Percentiles rank a stretch among this genome's conserved stretches.
phyloP scores from a whole-genome alignment of 2,888 invertebrate species.

The Drosophila leonis region DNA sequence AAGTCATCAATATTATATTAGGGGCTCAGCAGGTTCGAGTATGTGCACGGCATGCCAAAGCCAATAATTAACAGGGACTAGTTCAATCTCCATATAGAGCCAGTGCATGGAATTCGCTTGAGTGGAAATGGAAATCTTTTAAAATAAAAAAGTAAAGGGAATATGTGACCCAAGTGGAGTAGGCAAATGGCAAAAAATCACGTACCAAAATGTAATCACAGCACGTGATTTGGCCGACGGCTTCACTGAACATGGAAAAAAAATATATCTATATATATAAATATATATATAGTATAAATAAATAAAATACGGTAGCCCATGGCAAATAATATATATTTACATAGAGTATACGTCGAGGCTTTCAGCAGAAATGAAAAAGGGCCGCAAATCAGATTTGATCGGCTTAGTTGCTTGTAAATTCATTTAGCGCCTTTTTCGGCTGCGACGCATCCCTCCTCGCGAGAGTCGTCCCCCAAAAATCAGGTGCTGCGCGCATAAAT shows the following conservation, averaged over 20 bases:
- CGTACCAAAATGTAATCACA: slow-evolving; percentile 56
- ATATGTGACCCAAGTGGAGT: slow-evolving; percentile 12
- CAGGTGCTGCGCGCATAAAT: slow-evolving; percentile 54
- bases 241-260: slow-evolving; percentile 3
- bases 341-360: slow-evolving; percentile 10
- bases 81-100: slow-evolving; percentile 7
- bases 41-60: slow-evolving; percentile 58
- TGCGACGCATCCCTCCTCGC: slow-evolving; percentile 25
- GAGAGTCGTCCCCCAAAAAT: slow-evolving; percentile 18
- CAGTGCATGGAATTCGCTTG: not conserved
- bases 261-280: slow-evolving; percentile 4
- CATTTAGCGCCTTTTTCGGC: slow-evolving; percentile 65
- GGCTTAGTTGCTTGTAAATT: slow-evolving; percentile 71
- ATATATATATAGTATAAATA: not conserved
- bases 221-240: slow-evolving; percentile 30
- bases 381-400: slow-evolving; percentile 67
- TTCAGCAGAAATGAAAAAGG: slow-evolving; percentile 18
- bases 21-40: slow-evolving; percentile 22
- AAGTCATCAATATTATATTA: slow-evolving; percentile 61
- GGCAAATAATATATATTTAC: slow-evolving; percentile 39
- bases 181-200: slow-evolving; percentile 51
- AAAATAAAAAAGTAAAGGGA: slow-evolving; percentile 33
- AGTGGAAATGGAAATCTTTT: slow-evolving; percentile 25
- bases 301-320: slow-evolving; percentile 22
- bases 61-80: slow-evolving; percentile 53